Evolutionary conservation across 1,140 invertebrate genomes (phyloP).

Genomic region (Drosophila parvula): DNA sequence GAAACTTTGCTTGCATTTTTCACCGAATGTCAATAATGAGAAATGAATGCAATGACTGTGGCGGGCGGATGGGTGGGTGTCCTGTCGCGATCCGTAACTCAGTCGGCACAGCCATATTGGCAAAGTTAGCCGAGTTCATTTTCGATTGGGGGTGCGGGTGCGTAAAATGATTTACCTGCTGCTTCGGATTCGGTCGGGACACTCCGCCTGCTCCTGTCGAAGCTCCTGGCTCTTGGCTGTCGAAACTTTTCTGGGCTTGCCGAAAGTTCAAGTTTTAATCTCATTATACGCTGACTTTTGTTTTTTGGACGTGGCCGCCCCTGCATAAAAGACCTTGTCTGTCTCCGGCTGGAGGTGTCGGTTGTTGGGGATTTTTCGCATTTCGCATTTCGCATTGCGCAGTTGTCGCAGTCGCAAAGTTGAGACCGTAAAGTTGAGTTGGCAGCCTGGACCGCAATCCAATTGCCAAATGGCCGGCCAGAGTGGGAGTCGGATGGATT

Average conservation of each 20-base stretch:
- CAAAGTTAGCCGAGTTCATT: constrained; percentile 78
- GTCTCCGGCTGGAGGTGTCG: constrained; percentile 55
- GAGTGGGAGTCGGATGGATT: constrained; percentile 11
- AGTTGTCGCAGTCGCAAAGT: constrained; percentile 66
- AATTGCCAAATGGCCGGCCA: constrained; percentile 65
- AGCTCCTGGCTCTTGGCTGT: constrained; percentile 53
- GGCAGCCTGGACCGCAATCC: constrained; percentile 73
- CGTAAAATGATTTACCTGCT: constrained; percentile 82
- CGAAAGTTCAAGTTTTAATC: constrained; percentile 81
- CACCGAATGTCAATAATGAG: constrained; percentile 76
- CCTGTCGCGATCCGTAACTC: constrained; percentile 50
- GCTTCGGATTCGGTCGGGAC: constrained; percentile 9
- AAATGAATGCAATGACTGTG: constrained; percentile 65
- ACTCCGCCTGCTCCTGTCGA: constrained; percentile 2
- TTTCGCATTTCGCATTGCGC: constrained; percentile 65
- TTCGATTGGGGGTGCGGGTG: constrained; percentile 77
- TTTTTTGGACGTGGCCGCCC: constrained; percentile 64
- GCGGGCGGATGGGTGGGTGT: neutral
- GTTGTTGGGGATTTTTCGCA: constrained; percentile 72
- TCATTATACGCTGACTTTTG: constrained; percentile 83
- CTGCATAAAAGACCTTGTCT: constrained; percentile 14
- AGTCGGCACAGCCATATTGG: constrained; percentile 63
- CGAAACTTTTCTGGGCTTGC: constrained; percentile 74
- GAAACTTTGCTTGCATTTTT: constrained; percentile 69
- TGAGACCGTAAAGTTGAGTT: constrained; percentile 70